These are phyloP conservation scores for Paramormyrops kingsleyae DNA, from an alignment of 2,113 vertebrate genomes.

Conservation along the genomic window DNA sequence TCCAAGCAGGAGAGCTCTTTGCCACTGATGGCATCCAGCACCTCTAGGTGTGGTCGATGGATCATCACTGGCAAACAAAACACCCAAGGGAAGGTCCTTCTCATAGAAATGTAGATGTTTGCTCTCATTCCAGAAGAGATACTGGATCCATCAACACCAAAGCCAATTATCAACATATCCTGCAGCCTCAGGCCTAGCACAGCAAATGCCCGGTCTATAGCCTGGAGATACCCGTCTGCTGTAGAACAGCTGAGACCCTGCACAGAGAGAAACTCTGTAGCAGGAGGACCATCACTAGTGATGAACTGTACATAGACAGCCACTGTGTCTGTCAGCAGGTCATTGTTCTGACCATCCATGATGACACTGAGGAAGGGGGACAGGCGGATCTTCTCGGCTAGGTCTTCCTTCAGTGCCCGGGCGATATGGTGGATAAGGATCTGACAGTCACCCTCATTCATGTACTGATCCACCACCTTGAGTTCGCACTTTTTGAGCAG, in stretches of 20 bases:
- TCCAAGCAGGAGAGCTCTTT: slow-evolving; percentile 91
- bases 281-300: slow-evolving; percentile 74
- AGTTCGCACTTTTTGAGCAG: slow-evolving; percentile 91
- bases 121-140: slow-evolving; percentile 76
- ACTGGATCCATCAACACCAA: slow-evolving; percentile 82
- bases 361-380: slow-evolving; percentile 89
- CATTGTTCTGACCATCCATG: slow-evolving; percentile 82
- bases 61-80: slow-evolving; percentile 90
- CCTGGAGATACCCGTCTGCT: slow-evolving; percentile 87
- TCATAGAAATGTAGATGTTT: slow-evolving; percentile 80
- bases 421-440: slow-evolving; percentile 87
- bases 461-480: slow-evolving; percentile 93
- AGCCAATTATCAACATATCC: slow-evolving; percentile 78
- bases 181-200: slow-evolving; percentile 77
- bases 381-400: slow-evolving; percentile 83
- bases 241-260: slow-evolving; percentile 75
- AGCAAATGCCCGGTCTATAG: slow-evolving; percentile 79
- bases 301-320: slow-evolving; percentile 86
- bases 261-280: slow-evolving; percentile 84
- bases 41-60: slow-evolving; percentile 85
- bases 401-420: slow-evolving; percentile 79
- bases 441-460: slow-evolving; percentile 93
- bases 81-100: slow-evolving; percentile 86
- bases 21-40: slow-evolving; percentile 86
- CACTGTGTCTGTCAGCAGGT: slow-evolving; percentile 81